Percentiles rank a stretch among this genome's conserved stretches.
phyloP scores from a whole-genome alignment of 2,888 invertebrate genomes.

The Dolichopus griseipennis region DNA sequence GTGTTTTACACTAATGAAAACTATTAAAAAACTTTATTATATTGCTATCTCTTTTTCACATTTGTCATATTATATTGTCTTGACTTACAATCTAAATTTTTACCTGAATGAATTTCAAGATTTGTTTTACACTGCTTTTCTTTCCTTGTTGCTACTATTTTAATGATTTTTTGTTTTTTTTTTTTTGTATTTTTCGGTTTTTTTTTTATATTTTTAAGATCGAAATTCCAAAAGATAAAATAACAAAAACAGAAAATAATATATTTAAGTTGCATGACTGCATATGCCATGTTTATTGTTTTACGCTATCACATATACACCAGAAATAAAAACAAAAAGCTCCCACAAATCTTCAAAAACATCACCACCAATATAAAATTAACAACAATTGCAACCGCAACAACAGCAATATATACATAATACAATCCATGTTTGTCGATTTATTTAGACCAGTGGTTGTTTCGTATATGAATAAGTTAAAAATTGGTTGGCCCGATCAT shows the following conservation, averaged over 20 bases:
- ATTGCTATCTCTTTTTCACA: not conserved
- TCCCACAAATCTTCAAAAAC: not conserved
- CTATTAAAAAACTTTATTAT: not conserved
- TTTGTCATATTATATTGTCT: not conserved
- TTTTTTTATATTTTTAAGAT: not conserved
- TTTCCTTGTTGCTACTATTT: too few relatives aligned
- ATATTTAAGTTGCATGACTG: not conserved
- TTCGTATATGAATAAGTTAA: too few relatives aligned
- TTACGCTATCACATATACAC: not conserved
- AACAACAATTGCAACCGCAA: too few relatives aligned
- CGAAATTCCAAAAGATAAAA: not conserved
- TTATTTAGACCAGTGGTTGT: too few relatives aligned
- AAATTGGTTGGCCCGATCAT: too few relatives aligned
- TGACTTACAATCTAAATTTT: not conserved
- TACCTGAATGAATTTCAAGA: not conserved
- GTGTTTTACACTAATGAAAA: not conserved
- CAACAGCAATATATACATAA: too few relatives aligned
- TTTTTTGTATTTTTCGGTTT: not conserved
- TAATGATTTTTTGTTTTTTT: too few relatives aligned
- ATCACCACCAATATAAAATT: too few relatives aligned
- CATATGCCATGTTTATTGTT: not conserved
- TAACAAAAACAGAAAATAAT: not conserved
- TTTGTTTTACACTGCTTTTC: too few relatives aligned
- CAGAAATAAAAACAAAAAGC: not conserved
- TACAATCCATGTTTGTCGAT: too few relatives aligned